Evolutionary conservation across 2,113 vertebrate genomes (phyloP).

Genomic region (Ivindomyrus marchei): DNA sequence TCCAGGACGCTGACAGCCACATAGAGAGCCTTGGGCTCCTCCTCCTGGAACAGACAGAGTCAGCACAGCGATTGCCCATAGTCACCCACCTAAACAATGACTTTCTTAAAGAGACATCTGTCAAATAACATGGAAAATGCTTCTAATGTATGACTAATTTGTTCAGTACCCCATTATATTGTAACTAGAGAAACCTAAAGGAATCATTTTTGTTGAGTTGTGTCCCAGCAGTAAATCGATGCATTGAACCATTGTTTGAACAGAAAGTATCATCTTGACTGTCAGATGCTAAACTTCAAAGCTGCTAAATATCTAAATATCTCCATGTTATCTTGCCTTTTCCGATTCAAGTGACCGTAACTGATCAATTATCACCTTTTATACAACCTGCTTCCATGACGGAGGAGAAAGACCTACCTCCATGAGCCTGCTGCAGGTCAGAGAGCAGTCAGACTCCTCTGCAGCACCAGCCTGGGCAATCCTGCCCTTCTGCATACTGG

Average conservation of each 20-base stretch:
- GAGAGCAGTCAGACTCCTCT: conserved; percentile 32
- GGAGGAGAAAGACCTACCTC: conserved; percentile 33
- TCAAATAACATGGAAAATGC: neutral
- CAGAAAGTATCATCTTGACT: neutral
- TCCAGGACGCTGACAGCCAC: conserved; percentile 81
- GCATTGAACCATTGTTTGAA: neutral
- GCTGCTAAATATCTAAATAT: neutral
- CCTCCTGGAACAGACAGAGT: conserved; percentile 51
- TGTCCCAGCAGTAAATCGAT: neutral
- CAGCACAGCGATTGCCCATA: neutral
- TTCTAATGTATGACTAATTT: neutral
- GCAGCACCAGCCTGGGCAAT: conserved; percentile 15
- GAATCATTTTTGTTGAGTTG: neutral
- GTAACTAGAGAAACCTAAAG: neutral
- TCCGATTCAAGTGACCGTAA: neutral
- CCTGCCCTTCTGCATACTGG: conserved; percentile 39
- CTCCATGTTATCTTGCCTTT: neutral
- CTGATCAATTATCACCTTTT: neutral
- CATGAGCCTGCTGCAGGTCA: conserved; percentile 30
- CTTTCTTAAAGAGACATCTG: neutral
- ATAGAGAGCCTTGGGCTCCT: conserved; percentile 78
- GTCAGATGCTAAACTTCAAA: neutral
- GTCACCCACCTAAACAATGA: neutral
- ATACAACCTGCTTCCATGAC: neutral
- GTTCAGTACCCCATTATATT: neutral